phyloP scores from a whole-genome alignment of 2,113 vertebrate species.

The Anarhynchus alexandrinus region DNA sequence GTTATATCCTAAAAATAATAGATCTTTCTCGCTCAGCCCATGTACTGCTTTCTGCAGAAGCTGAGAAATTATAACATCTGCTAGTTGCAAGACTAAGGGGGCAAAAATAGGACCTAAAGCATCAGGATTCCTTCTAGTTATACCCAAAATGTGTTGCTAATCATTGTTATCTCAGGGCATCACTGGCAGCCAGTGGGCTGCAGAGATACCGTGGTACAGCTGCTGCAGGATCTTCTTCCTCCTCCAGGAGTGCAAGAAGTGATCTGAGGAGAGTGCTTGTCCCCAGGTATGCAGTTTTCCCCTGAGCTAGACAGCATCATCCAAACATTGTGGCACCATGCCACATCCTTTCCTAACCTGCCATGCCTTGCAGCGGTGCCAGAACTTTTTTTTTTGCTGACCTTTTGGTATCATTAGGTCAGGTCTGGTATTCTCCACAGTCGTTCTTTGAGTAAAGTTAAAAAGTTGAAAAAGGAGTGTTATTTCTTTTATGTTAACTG shows the following conservation, averaged over 20 bases:
- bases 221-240: neutral
- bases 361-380: neutral
- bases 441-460: neutral
- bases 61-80: neutral
- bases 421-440: neutral
- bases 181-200: neutral
- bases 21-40: neutral
- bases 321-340: neutral
- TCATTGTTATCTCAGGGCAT: neutral
- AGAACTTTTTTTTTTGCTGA: neutral
- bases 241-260: neutral
- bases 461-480: no score
- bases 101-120: neutral
- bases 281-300: neutral
- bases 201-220: neutral
- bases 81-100: neutral
- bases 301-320: neutral
- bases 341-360: neutral
- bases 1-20: conserved; percentile 33
- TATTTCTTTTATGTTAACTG: neutral
- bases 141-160: neutral
- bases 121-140: neutral
- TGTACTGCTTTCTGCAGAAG: neutral
- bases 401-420: neutral
- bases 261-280: neutral